Percentiles rank a stretch among this genome's conserved stretches.
These are phyloP conservation scores for Seira ritae DNA, from an alignment of 2,888 invertebrate species.

Conservation along the genomic window DNA sequence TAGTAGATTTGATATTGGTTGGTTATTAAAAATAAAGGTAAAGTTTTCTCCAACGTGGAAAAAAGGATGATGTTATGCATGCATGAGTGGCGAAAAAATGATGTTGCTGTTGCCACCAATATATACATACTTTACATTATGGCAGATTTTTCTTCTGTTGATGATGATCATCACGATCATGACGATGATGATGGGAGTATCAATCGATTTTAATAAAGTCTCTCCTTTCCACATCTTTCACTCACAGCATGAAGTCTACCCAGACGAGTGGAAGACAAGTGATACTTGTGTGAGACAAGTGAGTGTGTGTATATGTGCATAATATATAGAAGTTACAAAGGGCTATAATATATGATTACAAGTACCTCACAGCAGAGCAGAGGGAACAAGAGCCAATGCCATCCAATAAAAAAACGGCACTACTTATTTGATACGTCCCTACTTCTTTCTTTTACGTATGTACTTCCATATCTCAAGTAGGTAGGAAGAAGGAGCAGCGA, in stretches of 20 bases:
- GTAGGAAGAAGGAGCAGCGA: too few relatives aligned
- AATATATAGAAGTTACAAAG: slow-evolving; percentile 26
- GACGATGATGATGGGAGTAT: slow-evolving; percentile 59
- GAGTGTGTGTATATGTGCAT: slow-evolving; percentile 46
- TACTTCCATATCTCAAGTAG: too few relatives aligned
- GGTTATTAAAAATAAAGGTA: slow-evolving; percentile 54
- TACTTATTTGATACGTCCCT: too few relatives aligned
- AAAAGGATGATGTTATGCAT: slow-evolving; percentile 28
- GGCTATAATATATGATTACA: too few relatives aligned
- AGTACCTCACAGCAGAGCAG: too few relatives aligned
- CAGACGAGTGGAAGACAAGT: slow-evolving; percentile 65
- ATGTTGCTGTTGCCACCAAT: too few relatives aligned
- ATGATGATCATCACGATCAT: slow-evolving; percentile 32
- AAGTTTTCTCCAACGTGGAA: slow-evolving; percentile 49
- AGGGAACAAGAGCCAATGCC: too few relatives aligned
- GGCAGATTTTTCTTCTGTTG: too few relatives aligned
- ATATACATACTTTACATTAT: too few relatives aligned
- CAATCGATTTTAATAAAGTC: slow-evolving; percentile 65
- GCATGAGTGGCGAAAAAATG: slow-evolving; percentile 13
- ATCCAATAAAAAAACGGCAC: too few relatives aligned
- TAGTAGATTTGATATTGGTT: slow-evolving; percentile 18
- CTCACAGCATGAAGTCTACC: slow-evolving; percentile 63
- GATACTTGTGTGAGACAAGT: slow-evolving; percentile 61
- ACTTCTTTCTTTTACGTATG: too few relatives aligned
- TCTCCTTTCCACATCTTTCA: slow-evolving; percentile 62